These are phyloP conservation scores for Caerostris extrusa DNA, from an alignment of 1,140 invertebrate genomes.

Conservation along the genomic window DNA sequence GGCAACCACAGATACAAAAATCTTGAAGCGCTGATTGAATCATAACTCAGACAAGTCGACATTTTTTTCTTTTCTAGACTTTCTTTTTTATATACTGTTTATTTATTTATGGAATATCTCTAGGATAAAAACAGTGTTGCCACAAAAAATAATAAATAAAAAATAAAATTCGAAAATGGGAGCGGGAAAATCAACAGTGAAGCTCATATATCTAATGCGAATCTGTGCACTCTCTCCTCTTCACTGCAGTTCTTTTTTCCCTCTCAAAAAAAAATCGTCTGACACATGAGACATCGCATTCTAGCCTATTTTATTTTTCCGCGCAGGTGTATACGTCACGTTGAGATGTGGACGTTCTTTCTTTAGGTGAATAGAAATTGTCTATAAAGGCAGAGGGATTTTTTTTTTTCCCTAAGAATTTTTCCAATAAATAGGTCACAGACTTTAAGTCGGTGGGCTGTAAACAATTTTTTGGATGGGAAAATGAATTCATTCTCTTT, in stretches of 20 bases:
- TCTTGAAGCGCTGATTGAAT: not conserved
- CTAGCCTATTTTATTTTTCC: not conserved
- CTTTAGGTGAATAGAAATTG: not conserved
- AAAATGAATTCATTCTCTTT: not conserved
- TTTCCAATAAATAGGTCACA: slow-evolving; percentile 19
- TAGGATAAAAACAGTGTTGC: not conserved
- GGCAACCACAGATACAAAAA: not conserved
- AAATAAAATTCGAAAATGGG: slow-evolving; percentile 23
- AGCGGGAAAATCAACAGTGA: slow-evolving; percentile 20
- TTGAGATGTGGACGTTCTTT: slow-evolving; percentile 14
- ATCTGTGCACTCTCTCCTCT: not conserved
- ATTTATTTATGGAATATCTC: slow-evolving; percentile 15
- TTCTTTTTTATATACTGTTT: not conserved
- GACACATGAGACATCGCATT: slow-evolving; percentile 31
- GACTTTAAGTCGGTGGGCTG: not conserved
- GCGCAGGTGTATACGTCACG: slow-evolving; percentile 18
- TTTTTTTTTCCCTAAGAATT: not conserved
- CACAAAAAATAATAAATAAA: not conserved
- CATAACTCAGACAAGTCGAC: slow-evolving; percentile 29
- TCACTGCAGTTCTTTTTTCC: not conserved
- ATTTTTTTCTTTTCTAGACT: not conserved
- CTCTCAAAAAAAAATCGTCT: not conserved
- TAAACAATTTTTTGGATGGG: not conserved
- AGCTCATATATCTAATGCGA: slow-evolving; percentile 36
- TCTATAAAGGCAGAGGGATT: not conserved